Base-by-base conservation (phyloP, 1,140 invertebrate genomes). In the Frieseomelitta varia region DNA sequence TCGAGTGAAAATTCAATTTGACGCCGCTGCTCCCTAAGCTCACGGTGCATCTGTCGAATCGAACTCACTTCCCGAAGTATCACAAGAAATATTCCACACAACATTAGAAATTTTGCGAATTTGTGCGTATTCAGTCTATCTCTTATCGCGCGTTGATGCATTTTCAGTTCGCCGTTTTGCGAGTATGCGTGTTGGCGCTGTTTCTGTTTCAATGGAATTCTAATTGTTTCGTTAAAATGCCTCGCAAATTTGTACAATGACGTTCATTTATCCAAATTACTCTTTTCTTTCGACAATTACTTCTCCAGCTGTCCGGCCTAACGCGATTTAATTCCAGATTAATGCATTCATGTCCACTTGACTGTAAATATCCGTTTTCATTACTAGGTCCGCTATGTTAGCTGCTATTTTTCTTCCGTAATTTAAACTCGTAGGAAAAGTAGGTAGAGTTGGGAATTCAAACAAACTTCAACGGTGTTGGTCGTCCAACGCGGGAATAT, bases 1-100 rank as follows among this genome's bases (percentile, higher is more conserved):
- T 47, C 71, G 69, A 84, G 73, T 88, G 87, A 87, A 88, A 88
- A 88, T 87, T 88, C 87, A 88, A 88, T 87, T 61, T 84, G 86
- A 80, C 86, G 86, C 61, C 67, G 72, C 71, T 27, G 61, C 72
- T 53, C 12, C 51, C 72, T 67, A 67, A 76, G 61, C 30, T 47
- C 61, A 68, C 85, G 86, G 55, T 87, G 87, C 87, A 87, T 79
- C 81, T 77, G 72, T 78, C 71, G 65, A 79, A 78, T 21, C 72
- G 30, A 47, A 30, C 56, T 72, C n/a, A 19, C 63, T 76, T 27
- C 34, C 30, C 30, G 80, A 87, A 88, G 86, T 75, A 84, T 87
- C 30, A 34, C n/a, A n/a, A n/a, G n/a, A n/a, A 87, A 87, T 87
- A 79, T 87, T 80, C 77, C 56, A 72, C 56, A 63, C 80, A 79